A percentile compares a stretch with the other conserved stretches of the same genome.
These are phyloP conservation scores for Campylomormyrus numenius DNA, from an alignment of 2,113 vertebrate genomes.

Conservation along the genomic window DNA sequence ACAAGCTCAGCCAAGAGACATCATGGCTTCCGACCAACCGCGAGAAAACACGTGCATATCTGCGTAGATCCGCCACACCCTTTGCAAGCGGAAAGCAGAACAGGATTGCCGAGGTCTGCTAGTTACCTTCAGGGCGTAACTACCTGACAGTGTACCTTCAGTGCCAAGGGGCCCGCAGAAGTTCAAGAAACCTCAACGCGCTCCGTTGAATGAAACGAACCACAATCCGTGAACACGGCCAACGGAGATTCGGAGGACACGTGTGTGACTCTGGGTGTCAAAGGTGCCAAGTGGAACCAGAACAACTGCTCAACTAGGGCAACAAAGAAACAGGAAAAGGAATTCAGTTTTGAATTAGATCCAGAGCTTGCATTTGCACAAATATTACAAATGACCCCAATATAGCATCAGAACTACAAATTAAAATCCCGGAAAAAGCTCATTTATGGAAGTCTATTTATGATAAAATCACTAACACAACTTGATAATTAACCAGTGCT, in stretches of 20 bases:
- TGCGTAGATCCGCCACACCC: background rate
- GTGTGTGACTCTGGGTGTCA: background rate
- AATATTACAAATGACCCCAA: background rate
- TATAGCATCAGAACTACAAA: background rate
- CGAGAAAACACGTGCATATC: background rate
- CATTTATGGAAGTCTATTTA: background rate
- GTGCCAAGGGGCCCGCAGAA: background rate
- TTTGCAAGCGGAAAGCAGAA: conserved; percentile 11
- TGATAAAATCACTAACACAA: background rate
- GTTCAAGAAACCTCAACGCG: background rate
- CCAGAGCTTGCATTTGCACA: background rate
- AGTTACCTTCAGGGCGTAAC: conserved; percentile 17
- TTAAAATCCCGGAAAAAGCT: background rate
- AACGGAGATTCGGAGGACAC: background rate
- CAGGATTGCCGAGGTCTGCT: background rate
- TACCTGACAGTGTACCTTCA: background rate
- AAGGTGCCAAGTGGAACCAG: background rate
- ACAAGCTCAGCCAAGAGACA: background rate
- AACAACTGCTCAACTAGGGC: background rate
- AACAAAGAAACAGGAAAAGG: background rate
- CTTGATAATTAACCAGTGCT: background rate
- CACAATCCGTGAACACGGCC: conserved; percentile 1
- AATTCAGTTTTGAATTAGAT: background rate
- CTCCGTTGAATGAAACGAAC: background rate
- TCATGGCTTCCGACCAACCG: background rate